These are phyloP conservation scores for Elephantulus edwardii DNA, from an alignment of 2,113 vertebrate genomes.

Conservation along the genomic window DNA sequence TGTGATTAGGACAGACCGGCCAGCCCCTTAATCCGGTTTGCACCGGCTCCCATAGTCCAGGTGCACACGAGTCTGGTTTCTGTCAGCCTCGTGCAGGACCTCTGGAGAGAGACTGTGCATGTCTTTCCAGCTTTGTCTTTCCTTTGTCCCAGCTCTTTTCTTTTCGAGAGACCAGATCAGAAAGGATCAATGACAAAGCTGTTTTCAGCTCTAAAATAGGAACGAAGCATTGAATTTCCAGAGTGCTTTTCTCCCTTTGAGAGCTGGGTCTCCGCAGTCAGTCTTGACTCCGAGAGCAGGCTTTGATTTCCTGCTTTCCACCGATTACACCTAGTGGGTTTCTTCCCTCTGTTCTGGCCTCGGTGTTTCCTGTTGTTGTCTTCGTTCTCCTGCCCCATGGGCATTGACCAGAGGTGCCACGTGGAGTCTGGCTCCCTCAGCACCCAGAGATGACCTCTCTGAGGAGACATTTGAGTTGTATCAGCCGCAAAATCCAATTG, in stretches of 20 bases:
- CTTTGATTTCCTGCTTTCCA: not conserved
- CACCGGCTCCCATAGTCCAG: slow-evolving; percentile 23
- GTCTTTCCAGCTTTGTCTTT: not conserved
- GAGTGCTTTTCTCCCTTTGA: not conserved
- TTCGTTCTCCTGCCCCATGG: not conserved
- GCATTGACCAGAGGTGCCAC: not conserved
- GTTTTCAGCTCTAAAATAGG: not conserved
- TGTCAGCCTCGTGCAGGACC: slow-evolving; percentile 37
- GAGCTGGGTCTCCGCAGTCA: not conserved
- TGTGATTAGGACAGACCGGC: not conserved
- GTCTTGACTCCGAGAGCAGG: not conserved
- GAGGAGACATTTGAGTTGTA: not conserved
- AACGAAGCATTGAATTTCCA: not conserved
- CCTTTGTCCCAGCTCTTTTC: slow-evolving; percentile 27
- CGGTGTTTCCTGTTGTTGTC: not conserved
- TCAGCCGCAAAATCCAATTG: not conserved
- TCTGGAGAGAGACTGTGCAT: not conserved
- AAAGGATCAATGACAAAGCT: not conserved
- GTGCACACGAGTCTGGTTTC: slow-evolving; percentile 50
- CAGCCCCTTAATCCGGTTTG: slow-evolving; percentile 49
- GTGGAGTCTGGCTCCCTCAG: not conserved
- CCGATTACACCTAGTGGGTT: not conserved
- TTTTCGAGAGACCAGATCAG: not conserved
- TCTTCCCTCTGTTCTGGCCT: not conserved
- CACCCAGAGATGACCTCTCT: not conserved